A percentile compares a stretch with the other conserved stretches of the same genome.
phyloP scores from a whole-genome alignment of 2,888 invertebrate species.

The Philereme transversata region DNA sequence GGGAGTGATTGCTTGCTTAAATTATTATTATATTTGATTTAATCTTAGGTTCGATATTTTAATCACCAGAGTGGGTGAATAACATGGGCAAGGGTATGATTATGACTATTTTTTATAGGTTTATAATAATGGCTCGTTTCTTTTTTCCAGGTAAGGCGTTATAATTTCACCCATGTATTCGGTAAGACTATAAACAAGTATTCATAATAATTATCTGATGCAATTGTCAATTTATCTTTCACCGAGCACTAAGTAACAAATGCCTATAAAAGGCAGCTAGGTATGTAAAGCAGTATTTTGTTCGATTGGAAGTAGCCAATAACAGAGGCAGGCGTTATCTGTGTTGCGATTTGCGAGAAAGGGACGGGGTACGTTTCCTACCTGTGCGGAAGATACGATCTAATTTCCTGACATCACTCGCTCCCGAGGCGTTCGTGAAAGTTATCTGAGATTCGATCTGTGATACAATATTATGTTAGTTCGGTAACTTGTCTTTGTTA shows the following conservation, averaged over 20 bases:
- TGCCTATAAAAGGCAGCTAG: constrained; percentile 2
- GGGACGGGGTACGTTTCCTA: constrained; percentile 57
- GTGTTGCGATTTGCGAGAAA: constrained; percentile 40
- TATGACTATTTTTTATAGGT: too few relatives aligned
- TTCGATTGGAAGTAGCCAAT: constrained; percentile 28
- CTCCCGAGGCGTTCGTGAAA: constrained; percentile 57
- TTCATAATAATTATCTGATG: constrained; percentile 4
- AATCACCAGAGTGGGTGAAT: too few relatives aligned
- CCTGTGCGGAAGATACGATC: constrained; percentile 58
- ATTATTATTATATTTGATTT: too few relatives aligned
- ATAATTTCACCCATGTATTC: background rate
- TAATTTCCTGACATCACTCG: constrained; percentile 57
- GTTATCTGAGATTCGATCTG: constrained; percentile 42
- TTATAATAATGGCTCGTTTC: background rate
- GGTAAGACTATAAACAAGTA: constrained; percentile 5
- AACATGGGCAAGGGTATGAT: too few relatives aligned
- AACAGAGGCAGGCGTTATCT: constrained; percentile 44
- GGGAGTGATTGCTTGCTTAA: too few relatives aligned
- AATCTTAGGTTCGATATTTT: too few relatives aligned
- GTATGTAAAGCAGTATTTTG: constrained; percentile 18
- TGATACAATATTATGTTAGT: constrained; percentile 31
- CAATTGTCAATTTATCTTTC: constrained; percentile 2
- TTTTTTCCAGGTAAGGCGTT: constrained; percentile 17
- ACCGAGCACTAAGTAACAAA: background rate
- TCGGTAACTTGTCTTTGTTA: constrained; percentile 28